Evolutionary conservation across 2,113 vertebrate species (phyloP).

Genomic region (Cololabis saira): DNA sequence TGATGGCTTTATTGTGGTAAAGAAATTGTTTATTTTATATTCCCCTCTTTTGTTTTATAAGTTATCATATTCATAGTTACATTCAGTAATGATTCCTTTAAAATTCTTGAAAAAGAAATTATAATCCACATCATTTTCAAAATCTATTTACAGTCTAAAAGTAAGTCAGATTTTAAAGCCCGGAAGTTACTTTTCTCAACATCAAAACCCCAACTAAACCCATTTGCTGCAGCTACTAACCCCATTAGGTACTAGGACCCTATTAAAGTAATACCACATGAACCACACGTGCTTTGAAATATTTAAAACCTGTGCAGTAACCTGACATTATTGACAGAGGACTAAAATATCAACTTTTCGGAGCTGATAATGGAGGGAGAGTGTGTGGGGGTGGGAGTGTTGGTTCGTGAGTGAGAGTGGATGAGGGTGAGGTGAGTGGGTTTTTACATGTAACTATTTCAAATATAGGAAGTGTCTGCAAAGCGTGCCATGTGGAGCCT

Average conservation of each 20-base stretch:
- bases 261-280: background rate
- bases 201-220: background rate
- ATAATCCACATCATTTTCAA: too few relatives aligned
- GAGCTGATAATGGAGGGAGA: constrained; percentile 10
- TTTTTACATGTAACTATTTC: constrained; percentile 43
- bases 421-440: constrained; percentile 46
- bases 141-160: too few relatives aligned
- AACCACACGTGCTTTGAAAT: background rate
- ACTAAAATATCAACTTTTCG: constrained; percentile 17
- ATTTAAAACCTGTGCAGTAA: background rate
- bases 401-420: constrained; percentile 32
- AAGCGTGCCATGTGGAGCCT: constrained; percentile 33
- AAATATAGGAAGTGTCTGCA: constrained; percentile 46
- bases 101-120: too few relatives aligned
- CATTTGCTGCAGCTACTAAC: background rate
- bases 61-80: too few relatives aligned
- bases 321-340: background rate
- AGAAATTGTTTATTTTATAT: too few relatives aligned
- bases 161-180: too few relatives aligned
- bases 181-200: background rate
- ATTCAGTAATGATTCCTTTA: too few relatives aligned
- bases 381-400: constrained; percentile 28
- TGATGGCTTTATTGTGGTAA: background rate
- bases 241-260: background rate
- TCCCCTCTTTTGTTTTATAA: too few relatives aligned